Percentiles rank a stretch among this genome's conserved stretches.
Evolutionary conservation across 2,797 vertebrate genomes (phyloP).

Genomic region (Urosaurus nigricauda): DNA sequence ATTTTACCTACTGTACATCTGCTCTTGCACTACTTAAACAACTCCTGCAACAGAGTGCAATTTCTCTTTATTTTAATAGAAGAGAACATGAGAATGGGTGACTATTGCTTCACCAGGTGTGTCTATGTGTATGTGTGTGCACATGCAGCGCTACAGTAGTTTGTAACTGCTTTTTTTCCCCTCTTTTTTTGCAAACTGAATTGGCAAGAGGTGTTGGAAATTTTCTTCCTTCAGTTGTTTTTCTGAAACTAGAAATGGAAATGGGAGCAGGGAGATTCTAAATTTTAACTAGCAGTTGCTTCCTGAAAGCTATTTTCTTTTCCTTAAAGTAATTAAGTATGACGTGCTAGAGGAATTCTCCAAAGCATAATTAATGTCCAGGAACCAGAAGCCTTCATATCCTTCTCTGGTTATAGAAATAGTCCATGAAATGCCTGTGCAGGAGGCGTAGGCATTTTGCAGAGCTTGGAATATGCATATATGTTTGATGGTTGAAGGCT

Average conservation of each 20-base stretch:
- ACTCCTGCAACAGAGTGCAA: background rate
- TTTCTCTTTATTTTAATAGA: background rate
- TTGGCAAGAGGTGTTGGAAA: constrained; percentile 4
- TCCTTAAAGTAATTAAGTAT: constrained; percentile 59
- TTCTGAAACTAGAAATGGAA: constrained; percentile 21
- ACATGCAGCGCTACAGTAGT: background rate
- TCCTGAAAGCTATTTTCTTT: constrained; percentile 58
- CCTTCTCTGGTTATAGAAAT: constrained; percentile 34
- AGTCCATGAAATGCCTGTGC: background rate
- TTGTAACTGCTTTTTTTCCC: background rate
- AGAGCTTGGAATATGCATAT: no score
- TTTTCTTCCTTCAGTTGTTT: constrained; percentile 45
- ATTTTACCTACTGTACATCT: no score
- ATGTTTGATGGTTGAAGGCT: no score
- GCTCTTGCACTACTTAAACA: background rate
- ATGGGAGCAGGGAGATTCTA: constrained; percentile 59
- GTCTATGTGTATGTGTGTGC: background rate
- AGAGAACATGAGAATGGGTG: background rate
- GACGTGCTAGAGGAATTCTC: constrained; percentile 62
- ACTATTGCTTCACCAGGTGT: background rate
- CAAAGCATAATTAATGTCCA: constrained; percentile 55
- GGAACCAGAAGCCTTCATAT: constrained; percentile 52
- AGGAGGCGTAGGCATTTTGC: no score
- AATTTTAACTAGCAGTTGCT: constrained; percentile 61
- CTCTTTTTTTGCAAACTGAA: background rate